phyloP scores from a whole-genome alignment of 2,888 invertebrate species.

The Hedya salicella region DNA sequence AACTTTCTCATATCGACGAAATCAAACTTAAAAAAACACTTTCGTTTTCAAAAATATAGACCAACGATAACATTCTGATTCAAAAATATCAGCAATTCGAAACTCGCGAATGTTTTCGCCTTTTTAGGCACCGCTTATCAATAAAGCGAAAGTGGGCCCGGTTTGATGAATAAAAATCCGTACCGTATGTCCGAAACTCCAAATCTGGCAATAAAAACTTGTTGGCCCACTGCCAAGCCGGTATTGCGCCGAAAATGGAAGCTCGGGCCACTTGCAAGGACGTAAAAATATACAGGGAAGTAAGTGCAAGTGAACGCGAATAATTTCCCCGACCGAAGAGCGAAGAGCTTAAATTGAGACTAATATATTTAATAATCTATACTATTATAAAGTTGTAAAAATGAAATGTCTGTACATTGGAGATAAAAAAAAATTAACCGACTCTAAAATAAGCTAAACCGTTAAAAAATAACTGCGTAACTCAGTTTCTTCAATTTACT shows the following conservation, averaged over 20 bases:
- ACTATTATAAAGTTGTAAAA: no score
- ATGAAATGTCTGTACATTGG: no score
- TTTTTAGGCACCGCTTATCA: conserved; percentile 29
- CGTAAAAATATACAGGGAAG: conserved; percentile 13
- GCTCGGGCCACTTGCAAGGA: conserved; percentile 28
- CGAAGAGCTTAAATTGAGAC: no score
- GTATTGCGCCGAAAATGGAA: conserved; percentile 46
- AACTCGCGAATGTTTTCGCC: conserved; percentile 30
- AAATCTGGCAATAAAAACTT: conserved; percentile 56
- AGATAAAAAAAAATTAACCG: no score
- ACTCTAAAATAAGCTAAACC: no score
- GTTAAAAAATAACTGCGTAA: no score
- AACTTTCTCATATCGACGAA: conserved; percentile 12
- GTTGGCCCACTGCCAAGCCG: conserved; percentile 55
- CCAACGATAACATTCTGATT: background rate
- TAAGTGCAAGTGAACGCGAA: conserved; percentile 12
- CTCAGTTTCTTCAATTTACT: no score
- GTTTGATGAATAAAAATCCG: conserved; percentile 45
- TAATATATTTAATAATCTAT: background rate
- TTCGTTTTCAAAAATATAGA: conserved; percentile 14
- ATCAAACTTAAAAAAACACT: conserved; percentile 7
- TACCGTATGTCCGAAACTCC: conserved; percentile 23
- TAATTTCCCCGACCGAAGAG: background rate
- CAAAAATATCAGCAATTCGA: conserved; percentile 10
- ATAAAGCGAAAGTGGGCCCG: conserved; percentile 45